Percentiles rank a stretch among this genome's conserved stretches.
phyloP scores from a whole-genome alignment of 2,113 vertebrate species.

The Ailuropoda melanoleuca region DNA sequence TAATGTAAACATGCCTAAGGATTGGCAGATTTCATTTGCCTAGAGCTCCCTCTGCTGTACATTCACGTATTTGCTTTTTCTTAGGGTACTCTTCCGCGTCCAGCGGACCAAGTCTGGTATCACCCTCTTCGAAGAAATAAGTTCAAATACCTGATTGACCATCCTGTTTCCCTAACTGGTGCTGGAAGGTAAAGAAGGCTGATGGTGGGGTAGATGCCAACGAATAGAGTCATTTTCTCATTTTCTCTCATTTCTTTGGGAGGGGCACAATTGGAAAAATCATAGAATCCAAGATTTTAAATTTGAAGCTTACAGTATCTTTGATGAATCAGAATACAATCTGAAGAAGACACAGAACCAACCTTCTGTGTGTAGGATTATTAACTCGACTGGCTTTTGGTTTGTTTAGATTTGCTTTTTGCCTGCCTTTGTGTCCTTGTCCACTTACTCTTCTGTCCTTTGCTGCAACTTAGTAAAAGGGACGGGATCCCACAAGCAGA shows the following conservation, averaged over 20 bases:
- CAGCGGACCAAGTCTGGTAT: slow-evolving; percentile 89
- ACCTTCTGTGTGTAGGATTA: not conserved
- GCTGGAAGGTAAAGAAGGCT: slow-evolving; percentile 87
- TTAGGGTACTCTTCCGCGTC: slow-evolving; percentile 84
- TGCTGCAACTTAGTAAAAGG: not conserved
- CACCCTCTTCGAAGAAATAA: slow-evolving; percentile 86
- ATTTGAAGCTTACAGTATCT: not conserved
- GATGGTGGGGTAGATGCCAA: not conserved
- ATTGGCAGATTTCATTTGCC: not conserved
- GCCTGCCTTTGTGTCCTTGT: not conserved
- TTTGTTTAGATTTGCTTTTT: slow-evolving; percentile 20
- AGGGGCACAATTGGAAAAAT: not conserved
- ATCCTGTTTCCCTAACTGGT: slow-evolving; percentile 87
- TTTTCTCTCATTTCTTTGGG: not conserved
- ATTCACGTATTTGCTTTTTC: slow-evolving; percentile 38
- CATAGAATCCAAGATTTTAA: not conserved
- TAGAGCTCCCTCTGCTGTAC: not conserved
- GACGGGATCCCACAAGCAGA: not conserved
- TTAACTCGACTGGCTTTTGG: not conserved
- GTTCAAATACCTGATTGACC: slow-evolving; percentile 89
- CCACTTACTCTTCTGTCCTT: not conserved
- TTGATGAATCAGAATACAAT: not conserved
- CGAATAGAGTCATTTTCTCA: not conserved
- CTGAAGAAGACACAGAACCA: not conserved
- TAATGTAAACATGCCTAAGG: not conserved